Percentiles rank a stretch among this genome's conserved stretches.
These are phyloP conservation scores for Tangara arthus DNA, from an alignment of 2,797 vertebrate genomes.

Conservation along the genomic window DNA sequence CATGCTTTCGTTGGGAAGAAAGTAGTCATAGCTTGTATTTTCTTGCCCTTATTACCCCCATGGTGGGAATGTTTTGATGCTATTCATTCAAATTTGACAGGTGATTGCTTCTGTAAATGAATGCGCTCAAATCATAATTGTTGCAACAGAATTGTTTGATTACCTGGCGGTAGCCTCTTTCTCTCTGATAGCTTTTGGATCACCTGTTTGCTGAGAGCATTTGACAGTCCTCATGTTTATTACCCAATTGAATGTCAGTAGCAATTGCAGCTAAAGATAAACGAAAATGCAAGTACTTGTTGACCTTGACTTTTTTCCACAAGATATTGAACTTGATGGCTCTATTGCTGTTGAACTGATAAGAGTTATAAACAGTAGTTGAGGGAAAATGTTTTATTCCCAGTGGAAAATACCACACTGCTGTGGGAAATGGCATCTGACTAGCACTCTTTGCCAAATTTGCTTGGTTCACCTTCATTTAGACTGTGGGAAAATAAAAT, in stretches of 20 bases:
- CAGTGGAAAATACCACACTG: constrained; percentile 81
- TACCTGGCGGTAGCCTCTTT: constrained; percentile 77
- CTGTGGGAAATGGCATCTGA: constrained; percentile 86
- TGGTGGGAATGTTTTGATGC: constrained; percentile 59
- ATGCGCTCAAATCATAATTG: constrained; percentile 75
- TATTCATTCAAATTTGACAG: constrained; percentile 70
- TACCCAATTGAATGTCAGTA: constrained; percentile 79
- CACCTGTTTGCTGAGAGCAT: constrained; percentile 78
- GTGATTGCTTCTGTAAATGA: constrained; percentile 75
- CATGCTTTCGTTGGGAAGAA: constrained; percentile 15
- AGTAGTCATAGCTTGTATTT: constrained; percentile 36
- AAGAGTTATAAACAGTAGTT: constrained; percentile 83
- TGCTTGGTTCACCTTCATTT: constrained; percentile 77
- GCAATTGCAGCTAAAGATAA: constrained; percentile 81
- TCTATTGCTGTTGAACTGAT: constrained; percentile 86
- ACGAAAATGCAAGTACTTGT: constrained; percentile 83
- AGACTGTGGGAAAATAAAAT: constrained; percentile 79
- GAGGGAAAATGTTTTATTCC: constrained; percentile 91
- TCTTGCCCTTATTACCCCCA: constrained; percentile 14
- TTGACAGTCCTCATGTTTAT: constrained; percentile 83
- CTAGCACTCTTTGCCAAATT: constrained; percentile 63
- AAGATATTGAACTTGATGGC: constrained; percentile 83
- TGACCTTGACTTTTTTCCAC: constrained; percentile 83
- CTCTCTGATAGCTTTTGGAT: constrained; percentile 79
- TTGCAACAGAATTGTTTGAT: constrained; percentile 79